A percentile compares a stretch with the other conserved stretches of the same genome.
These are phyloP conservation scores for Oxyscelio sp. DNA, from an alignment of 2,888 invertebrate species.

Conservation along the genomic window DNA sequence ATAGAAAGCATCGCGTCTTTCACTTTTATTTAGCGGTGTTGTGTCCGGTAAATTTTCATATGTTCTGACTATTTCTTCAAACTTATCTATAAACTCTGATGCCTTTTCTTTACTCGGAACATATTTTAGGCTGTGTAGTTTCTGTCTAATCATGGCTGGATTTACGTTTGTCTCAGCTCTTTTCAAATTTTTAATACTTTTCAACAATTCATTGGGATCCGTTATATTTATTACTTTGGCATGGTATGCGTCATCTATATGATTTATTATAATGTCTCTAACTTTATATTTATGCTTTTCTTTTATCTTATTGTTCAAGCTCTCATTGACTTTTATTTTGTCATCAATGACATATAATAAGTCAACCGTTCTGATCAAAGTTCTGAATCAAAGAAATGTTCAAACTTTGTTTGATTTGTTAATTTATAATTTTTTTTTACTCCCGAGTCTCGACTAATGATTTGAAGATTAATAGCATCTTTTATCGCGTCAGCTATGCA, in stretches of 20 bases:
- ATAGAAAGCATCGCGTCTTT: slow-evolving; percentile 66
- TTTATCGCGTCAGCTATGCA: too few species aligned
- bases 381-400: slow-evolving; percentile 71
- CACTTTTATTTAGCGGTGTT: slow-evolving; percentile 57
- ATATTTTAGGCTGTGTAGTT: slow-evolving; percentile 67
- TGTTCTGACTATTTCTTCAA: slow-evolving; percentile 64
- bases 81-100: slow-evolving; percentile 63
- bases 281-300: slow-evolving; percentile 71
- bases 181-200: slow-evolving; percentile 68
- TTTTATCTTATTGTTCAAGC: not conserved
- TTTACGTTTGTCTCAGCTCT: slow-evolving; percentile 69
- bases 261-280: slow-evolving; percentile 75
- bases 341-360: slow-evolving; percentile 71
- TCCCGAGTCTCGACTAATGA: slow-evolving; percentile 5
- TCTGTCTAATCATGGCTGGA: slow-evolving; percentile 56
- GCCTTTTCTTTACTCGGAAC: slow-evolving; percentile 59
- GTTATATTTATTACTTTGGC: slow-evolving; percentile 64
- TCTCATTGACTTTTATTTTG: slow-evolving; percentile 25
- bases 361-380: slow-evolving; percentile 65
- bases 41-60: slow-evolving; percentile 17
- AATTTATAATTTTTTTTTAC: slow-evolving; percentile 70
- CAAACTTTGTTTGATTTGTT: slow-evolving; percentile 56
- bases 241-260: too few species aligned
- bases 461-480: too few species aligned
- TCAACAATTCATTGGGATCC: slow-evolving; percentile 70